Conservation (phyloP, 2,888 invertebrate genomes). For the Zonitis immaculata region DNA sequence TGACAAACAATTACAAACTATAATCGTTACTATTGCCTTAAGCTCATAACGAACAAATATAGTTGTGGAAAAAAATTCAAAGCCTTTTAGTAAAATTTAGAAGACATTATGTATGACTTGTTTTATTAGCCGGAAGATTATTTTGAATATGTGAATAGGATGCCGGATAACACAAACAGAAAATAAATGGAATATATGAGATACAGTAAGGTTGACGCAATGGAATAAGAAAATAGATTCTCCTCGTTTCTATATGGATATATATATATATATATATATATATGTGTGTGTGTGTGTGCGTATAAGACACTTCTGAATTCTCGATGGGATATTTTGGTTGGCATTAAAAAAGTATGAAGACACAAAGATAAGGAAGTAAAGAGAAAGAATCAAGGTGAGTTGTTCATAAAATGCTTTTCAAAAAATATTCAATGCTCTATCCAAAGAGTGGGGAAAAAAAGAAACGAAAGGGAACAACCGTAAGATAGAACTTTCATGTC, state of each 20-base stretch:
- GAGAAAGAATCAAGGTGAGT: neutral
- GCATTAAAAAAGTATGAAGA: slow-evolving; percentile 1
- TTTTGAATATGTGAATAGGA: slow-evolving; percentile 1
- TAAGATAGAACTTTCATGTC: too few relatives aligned
- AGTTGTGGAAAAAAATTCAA: too few relatives aligned
- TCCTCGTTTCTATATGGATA: too few relatives aligned
- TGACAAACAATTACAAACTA: neutral
- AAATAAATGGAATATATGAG: too few relatives aligned
- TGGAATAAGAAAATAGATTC: neutral
- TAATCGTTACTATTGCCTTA: too few relatives aligned
- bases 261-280: too few relatives aligned
- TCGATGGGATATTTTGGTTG: slow-evolving; percentile 1
- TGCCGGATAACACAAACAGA: neutral
- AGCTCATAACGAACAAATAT: too few relatives aligned
- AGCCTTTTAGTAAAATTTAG: too few relatives aligned
- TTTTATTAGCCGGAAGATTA: neutral
- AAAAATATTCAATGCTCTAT: neutral
- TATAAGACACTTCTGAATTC: slow-evolving; percentile 3
- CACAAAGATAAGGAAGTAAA: neutral
- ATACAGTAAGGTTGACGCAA: neutral
- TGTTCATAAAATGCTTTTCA: neutral
- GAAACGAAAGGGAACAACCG: neutral
- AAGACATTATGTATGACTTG: neutral
- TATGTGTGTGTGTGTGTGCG: too few relatives aligned
- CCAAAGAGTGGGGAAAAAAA: neutral